Evolutionary conservation across 2,888 invertebrate species (phyloP).

Genomic region (Brassicogethes aeneus): DNA sequence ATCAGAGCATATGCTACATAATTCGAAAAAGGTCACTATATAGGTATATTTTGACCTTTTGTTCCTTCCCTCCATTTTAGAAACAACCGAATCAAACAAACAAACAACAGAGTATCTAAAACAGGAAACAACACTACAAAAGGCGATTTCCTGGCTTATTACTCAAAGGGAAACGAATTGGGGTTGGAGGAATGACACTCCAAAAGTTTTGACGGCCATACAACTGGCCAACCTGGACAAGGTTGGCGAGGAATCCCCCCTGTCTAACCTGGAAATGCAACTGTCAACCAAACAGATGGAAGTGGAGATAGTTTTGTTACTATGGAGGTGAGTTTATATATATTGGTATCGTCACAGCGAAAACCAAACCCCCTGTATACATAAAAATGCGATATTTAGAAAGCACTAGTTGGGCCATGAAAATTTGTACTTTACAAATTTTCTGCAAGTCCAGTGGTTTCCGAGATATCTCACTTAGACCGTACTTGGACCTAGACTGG

Average conservation of each 20-base stretch:
- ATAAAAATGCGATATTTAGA: no score
- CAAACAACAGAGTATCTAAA: constrained; percentile 18
- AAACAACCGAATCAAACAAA: constrained; percentile 10
- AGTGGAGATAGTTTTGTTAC: constrained; percentile 71
- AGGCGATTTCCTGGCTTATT: constrained; percentile 65
- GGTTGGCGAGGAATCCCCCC: constrained; percentile 30
- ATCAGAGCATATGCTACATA: no score
- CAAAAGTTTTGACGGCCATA: constrained; percentile 71
- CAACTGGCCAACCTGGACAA: constrained; percentile 48
- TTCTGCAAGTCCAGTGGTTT: no score
- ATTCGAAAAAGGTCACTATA: background rate
- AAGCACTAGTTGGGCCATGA: no score
- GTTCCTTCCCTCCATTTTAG: constrained; percentile 7
- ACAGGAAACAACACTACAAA: constrained; percentile 51
- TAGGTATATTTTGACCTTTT: background rate
- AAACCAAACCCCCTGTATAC: no score
- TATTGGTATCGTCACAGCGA: no score
- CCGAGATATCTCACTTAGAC: no score
- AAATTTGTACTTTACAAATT: no score
- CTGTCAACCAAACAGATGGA: constrained; percentile 82
- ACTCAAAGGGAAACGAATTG: constrained; percentile 65
- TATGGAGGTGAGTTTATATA: constrained; percentile 61
- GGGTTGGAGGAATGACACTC: constrained; percentile 80
- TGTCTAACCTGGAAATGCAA: constrained; percentile 59
- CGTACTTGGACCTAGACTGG: no score